These are phyloP conservation scores for Drosophila lacicola DNA, from an alignment of 2,888 invertebrate genomes.

Conservation along the genomic window DNA sequence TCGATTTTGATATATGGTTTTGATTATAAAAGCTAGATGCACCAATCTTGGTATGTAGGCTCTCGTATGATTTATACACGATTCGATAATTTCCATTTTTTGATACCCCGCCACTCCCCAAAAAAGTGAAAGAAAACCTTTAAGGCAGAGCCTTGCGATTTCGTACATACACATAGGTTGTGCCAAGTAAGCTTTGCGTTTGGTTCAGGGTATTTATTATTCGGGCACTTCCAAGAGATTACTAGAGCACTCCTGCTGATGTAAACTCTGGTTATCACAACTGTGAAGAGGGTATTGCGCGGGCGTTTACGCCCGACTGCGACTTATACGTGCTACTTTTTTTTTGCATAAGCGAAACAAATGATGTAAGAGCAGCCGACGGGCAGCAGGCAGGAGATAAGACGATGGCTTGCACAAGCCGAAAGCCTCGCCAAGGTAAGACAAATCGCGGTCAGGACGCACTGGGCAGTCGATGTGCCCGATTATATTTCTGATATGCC, in stretches of 20 bases:
- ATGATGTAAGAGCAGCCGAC: constrained; percentile 47
- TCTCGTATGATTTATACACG: too few relatives aligned
- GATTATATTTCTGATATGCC: constrained; percentile 14
- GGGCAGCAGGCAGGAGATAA: constrained; percentile 40
- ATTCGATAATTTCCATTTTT: too few relatives aligned
- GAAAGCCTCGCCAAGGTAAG: constrained; percentile 27
- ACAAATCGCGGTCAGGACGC: constrained; percentile 39
- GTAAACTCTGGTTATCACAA: not conserved
- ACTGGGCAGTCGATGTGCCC: constrained; percentile 29
- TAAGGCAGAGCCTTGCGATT: too few relatives aligned
- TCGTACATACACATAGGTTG: too few relatives aligned
- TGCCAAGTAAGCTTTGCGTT: too few relatives aligned
- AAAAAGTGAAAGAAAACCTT: too few relatives aligned
- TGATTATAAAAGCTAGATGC: too few relatives aligned
- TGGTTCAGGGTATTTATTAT: too few relatives aligned
- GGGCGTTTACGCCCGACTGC: not conserved
- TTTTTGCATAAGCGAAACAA: constrained; percentile 61
- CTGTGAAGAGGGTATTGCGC: not conserved
- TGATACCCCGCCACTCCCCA: too few relatives aligned
- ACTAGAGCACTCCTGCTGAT: not conserved
- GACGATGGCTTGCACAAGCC: constrained; percentile 16
- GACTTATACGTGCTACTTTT: not conserved
- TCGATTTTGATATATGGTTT: too few relatives aligned
- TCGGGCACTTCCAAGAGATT: too few relatives aligned
- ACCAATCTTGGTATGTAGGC: too few relatives aligned